Percentiles rank a stretch among this genome's conserved stretches.
Conservation (phyloP, 2,113 vertebrate species). For the Erythrolamprus reginae region DNA sequence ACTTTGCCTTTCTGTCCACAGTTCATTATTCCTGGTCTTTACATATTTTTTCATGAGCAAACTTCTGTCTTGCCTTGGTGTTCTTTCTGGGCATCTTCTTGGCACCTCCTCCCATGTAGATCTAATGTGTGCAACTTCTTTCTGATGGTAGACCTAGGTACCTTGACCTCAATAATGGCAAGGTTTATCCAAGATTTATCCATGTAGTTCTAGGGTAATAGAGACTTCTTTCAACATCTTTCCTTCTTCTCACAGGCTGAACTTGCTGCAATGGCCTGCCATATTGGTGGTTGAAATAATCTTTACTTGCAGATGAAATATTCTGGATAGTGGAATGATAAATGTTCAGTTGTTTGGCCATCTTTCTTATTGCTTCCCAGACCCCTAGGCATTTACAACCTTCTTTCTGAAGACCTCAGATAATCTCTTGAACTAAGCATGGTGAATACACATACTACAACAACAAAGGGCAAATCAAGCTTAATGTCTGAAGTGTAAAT, state of each 20-base stretch:
- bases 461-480: neutral
- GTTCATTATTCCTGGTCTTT: neutral
- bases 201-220: neutral
- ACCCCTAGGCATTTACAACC: neutral
- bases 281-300: neutral
- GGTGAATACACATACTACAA: neutral
- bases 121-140: neutral
- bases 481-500: neutral
- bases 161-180: neutral
- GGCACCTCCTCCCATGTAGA: neutral
- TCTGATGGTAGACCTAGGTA: neutral
- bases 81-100: neutral
- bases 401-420: neutral
- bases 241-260: neutral
- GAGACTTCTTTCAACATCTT: neutral
- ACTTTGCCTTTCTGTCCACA: neutral
- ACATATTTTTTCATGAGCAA: neutral
- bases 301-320: neutral
- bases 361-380: neutral
- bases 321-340: neutral
- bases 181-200: neutral
- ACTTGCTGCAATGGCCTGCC: neutral
- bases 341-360: neutral
- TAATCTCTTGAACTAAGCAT: neutral
- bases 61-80: neutral